These are phyloP conservation scores for Phylloscopus trochiloides DNA, from an alignment of 2,113 vertebrate genomes.

Conservation along the genomic window DNA sequence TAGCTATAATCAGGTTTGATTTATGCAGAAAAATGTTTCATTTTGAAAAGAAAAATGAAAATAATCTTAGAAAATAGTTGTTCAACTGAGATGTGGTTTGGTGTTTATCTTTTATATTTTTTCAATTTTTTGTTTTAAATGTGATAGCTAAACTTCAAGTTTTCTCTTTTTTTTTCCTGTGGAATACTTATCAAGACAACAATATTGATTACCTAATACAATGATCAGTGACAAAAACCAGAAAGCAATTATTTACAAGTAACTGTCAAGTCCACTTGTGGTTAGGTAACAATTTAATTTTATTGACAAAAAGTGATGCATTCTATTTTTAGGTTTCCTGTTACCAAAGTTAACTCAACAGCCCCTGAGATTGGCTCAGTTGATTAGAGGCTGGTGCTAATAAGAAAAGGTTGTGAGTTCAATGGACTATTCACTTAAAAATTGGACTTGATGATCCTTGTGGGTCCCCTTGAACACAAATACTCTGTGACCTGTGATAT, in stretches of 20 bases:
- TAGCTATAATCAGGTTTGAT: background rate
- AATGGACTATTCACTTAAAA: background rate
- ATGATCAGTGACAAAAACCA: slow-evolving; percentile 22
- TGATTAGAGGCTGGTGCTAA: rapidly evolving
- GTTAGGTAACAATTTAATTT: background rate
- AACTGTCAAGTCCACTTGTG: slow-evolving; percentile 51
- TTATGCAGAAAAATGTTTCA: background rate
- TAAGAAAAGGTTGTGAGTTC: background rate
- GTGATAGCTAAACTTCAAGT: background rate
- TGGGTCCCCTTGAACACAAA: background rate
- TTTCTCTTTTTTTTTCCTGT: background rate
- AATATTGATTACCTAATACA: slow-evolving; percentile 28
- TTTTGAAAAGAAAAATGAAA: background rate
- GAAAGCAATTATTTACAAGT: slow-evolving; percentile 58
- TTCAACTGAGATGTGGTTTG: background rate
- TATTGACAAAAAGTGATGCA: background rate
- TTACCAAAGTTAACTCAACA: background rate
- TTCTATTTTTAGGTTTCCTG: background rate
- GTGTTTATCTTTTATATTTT: background rate
- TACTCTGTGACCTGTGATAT: background rate
- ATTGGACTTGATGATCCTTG: background rate
- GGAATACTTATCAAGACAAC: background rate
- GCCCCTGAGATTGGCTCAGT: background rate
- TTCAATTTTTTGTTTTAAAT: background rate
- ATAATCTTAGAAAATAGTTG: background rate